Conservation (phyloP, 53 echinoderm and acorn worm genomes). For the Echinometra lucunter region DNA sequence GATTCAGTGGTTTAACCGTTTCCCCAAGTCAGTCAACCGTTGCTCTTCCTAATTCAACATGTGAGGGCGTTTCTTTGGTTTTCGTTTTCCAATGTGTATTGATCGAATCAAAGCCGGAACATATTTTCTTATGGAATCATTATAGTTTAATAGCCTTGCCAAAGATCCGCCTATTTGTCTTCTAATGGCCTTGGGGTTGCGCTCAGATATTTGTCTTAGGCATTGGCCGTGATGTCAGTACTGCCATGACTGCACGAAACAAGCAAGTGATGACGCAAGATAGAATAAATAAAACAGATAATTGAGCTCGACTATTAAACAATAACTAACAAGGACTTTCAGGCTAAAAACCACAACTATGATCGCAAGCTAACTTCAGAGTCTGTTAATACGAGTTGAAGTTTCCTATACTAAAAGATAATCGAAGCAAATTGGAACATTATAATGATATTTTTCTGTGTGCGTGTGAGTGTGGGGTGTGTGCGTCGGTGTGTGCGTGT, state of each 20-base stretch:
- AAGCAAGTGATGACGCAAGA: background rate
- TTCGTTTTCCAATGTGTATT: background rate
- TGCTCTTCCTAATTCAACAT: background rate
- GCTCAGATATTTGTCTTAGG: background rate
- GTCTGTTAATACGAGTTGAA: too few species aligned
- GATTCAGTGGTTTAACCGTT: background rate
- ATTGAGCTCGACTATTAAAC: too few species aligned
- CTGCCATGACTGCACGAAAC: background rate
- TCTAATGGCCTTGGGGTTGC: background rate
- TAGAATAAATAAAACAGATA: too few species aligned
- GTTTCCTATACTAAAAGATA: too few species aligned
- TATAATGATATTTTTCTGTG: too few species aligned
- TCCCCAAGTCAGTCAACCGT: background rate
- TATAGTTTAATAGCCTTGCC: background rate
- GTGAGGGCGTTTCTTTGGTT: background rate
- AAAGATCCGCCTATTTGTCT: background rate
- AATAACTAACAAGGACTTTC: too few species aligned
- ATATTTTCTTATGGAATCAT: background rate
- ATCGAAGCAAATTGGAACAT: too few species aligned
- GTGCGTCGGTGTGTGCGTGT: too few species aligned
- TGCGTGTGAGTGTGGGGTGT: too few species aligned
- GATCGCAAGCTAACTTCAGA: too few species aligned
- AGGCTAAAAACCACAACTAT: too few species aligned
- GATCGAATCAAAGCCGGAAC: background rate
- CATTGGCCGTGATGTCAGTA: background rate